Percentiles rank a stretch among this genome's conserved stretches.
These are phyloP conservation scores for Lethrus apterus DNA, from an alignment of 1,140 invertebrate genomes.

Conservation along the genomic window DNA sequence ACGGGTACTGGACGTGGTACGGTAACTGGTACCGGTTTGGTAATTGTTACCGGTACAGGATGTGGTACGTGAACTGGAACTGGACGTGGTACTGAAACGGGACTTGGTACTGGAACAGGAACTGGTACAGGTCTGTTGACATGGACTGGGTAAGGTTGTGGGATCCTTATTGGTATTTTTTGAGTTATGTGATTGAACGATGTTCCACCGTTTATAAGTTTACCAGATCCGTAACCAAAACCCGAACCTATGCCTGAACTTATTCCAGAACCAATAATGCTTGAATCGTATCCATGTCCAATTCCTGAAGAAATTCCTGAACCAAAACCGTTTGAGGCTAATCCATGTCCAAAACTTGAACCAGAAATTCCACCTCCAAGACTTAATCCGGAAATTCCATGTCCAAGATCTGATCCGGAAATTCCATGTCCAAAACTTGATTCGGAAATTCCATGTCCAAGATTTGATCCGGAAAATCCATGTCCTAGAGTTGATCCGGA, in stretches of 20 bases:
- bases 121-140: constrained; percentile 7
- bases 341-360: background rate
- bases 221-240: background rate
- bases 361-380: background rate
- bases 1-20: constrained; percentile 5
- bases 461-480: too few species aligned
- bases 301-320: constrained; percentile 5
- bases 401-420: too few species aligned
- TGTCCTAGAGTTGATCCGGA: background rate
- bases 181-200: constrained; percentile 4
- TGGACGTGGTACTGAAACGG: constrained; percentile 10
- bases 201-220: constrained; percentile 1
- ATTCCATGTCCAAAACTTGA: too few species aligned
- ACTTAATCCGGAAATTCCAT: too few species aligned
- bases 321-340: too few species aligned
- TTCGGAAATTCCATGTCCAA: too few species aligned
- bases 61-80: constrained; percentile 10
- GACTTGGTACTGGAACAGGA: constrained; percentile 10
- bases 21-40: constrained; percentile 5
- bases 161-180: constrained; percentile 11
- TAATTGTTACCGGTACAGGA: background rate
- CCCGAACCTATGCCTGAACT: background rate
- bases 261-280: background rate
- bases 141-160: constrained; percentile 6
- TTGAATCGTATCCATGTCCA: background rate